phyloP scores from a whole-genome alignment of 2,797 vertebrate genomes.

The Lates japonicus region DNA sequence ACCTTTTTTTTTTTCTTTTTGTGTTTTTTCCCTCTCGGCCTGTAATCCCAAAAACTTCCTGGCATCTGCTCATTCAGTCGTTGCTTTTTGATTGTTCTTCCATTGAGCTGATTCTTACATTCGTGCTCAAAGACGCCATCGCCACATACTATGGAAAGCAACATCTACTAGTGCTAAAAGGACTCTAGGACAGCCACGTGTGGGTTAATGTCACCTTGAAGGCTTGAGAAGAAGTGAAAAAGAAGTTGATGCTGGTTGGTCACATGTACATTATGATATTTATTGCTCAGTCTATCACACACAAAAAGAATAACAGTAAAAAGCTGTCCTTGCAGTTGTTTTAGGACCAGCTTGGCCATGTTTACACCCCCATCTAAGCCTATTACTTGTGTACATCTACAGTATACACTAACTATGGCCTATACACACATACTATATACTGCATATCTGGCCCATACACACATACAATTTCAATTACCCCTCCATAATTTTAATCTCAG shows the following conservation, averaged over 20 bases:
- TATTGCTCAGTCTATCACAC: constrained; percentile 88
- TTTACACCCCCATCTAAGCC: constrained; percentile 38
- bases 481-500: constrained; percentile 46
- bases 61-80: constrained; percentile 46
- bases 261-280: constrained; percentile 74
- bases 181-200: constrained; percentile 33
- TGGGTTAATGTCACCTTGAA: constrained; percentile 50
- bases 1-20: constrained; percentile 16
- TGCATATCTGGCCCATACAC: constrained; percentile 67
- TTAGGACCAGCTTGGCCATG: constrained; percentile 49
- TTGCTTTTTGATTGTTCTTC: constrained; percentile 71
- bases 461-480: constrained; percentile 53
- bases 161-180: constrained; percentile 58
- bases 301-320: constrained; percentile 53
- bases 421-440: constrained; percentile 62
- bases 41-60: constrained; percentile 22
- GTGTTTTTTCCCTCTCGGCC: not conserved
- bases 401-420: constrained; percentile 60
- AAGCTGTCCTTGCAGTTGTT: constrained; percentile 63
- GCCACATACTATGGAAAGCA: constrained; percentile 56
- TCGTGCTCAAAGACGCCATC: constrained; percentile 80
- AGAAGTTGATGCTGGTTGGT: constrained; percentile 72
- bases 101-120: constrained; percentile 83
- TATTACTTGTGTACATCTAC: constrained; percentile 61
- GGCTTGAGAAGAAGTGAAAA: constrained; percentile 62